Base-by-base conservation (phyloP, 2,113 vertebrate species). In the Hucho hucho region DNA sequence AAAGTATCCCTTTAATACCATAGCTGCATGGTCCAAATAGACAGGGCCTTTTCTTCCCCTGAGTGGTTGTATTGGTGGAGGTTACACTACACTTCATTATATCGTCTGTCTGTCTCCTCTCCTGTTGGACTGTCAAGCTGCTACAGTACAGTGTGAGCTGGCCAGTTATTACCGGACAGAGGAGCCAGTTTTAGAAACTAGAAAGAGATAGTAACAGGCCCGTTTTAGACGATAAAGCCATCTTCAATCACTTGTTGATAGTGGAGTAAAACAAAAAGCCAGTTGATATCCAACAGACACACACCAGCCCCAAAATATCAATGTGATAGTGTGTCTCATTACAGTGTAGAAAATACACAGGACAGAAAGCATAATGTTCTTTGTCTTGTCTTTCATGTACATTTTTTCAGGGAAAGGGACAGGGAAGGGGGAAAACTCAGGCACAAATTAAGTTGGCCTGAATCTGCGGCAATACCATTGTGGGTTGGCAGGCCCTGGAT, bases 401-500 rank as follows among this genome's bases (percentile, higher is more conserved):
- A 16, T 13, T 29, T 32, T 37, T 66, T 66, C 16, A 32, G 16
- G 7, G 65, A 20, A 67, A 18, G 12, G 6, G 59, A 63, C 59
- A 1, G 20, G 59, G 22, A 63, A 11, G 11, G 4, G 25, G 63
- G 24, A 28, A 28, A 43, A 43, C 37, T 11, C 37, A 43, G 9
- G 18, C 14, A 67, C 47, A 74, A 53, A 72, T 18, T 75, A 79
- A 73, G 25, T 22, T 66, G 74, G 69, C 56, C 29, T 70, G 69
- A 65, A 70, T 81, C 5, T 22, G 53, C n/a, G 18, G 72, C 29
- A 12, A 63, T 37, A 63, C 76, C 46, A 73, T 67, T 13, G 53
- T 43, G 37, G 37, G 37, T 43, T 67, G 79, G 81, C 79, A 75
- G 22, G 64, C 43, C 26, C 14, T 0, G 1, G 64, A 79, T n/a